Evolutionary conservation across 2,888 invertebrate genomes (phyloP), one percentile per base, ranked within the genome.

Genomic region (Drosophila mulleri): DNA sequence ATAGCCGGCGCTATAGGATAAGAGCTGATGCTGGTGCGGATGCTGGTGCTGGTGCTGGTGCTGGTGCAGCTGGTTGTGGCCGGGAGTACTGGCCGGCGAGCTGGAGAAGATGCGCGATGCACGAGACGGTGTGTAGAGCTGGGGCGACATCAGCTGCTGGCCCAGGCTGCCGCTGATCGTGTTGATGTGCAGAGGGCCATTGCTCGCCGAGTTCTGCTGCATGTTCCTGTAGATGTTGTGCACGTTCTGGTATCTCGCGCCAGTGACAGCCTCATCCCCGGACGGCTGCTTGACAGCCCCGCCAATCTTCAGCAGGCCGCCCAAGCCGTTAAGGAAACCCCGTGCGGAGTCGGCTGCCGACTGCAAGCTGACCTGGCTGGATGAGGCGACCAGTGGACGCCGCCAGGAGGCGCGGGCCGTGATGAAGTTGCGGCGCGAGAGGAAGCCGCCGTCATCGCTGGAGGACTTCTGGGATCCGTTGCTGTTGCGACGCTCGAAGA

Each of bases 371-470:
- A 95, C 92, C 86, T 95, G 95, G 84, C 95, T 95, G 61, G 95
- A 95, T 73, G 94, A 94, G 18, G 94, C 95, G 20, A 96, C 95
- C 50, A 96, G 91, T 0, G 95, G 95, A 52, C 94, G 94, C 14
- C 95, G 93, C 95, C 95, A 95, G 0, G 95, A 95, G 35, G 95
- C 95, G 26, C 95, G 93, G 37, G 94, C 94, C 73, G 94, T 92
- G 67, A 93, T 92, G 75, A 94, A 93, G 60, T 88, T 92, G 8
- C 94, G 93, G 50, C 94, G 94, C 61, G 96, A 96, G 66, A 96
- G 94, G 93, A 97, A 97, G 41, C 97, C 97, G 66, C 97, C 97
- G 93, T 97, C 97, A 93, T 97, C 97, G 90, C 96, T 96, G 79
- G 95, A 95, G 69, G 95, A 95, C 42, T 91, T 91, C 68, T 93